These are phyloP conservation scores for Syngnathus acus DNA, from an alignment of 2,797 vertebrate species.

Conservation along the genomic window DNA sequence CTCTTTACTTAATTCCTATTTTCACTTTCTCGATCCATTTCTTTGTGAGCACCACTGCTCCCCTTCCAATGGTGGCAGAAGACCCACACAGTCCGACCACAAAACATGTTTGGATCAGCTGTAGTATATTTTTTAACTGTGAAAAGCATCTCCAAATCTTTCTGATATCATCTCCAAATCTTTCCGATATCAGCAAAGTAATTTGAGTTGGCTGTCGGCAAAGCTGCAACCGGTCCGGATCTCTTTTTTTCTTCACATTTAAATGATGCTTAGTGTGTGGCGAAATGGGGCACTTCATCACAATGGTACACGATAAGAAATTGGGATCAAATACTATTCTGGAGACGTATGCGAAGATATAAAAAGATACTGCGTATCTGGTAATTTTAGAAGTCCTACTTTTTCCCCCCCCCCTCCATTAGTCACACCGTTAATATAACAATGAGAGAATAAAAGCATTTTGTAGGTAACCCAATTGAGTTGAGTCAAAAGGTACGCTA, in stretches of 20 bases:
- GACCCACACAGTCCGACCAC: slow-evolving; percentile 33
- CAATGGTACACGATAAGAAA: slow-evolving; percentile 22
- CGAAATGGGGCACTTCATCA: slow-evolving; percentile 28
- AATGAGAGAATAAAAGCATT: slow-evolving; percentile 19
- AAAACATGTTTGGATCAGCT: slow-evolving; percentile 54
- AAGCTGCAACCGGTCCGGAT: slow-evolving; percentile 15
- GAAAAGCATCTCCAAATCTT: slow-evolving; percentile 53
- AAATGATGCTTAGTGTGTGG: slow-evolving; percentile 18
- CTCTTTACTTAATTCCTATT: slow-evolving; percentile 36
- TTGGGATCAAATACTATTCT: slow-evolving; percentile 16
- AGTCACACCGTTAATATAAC: slow-evolving; percentile 18
- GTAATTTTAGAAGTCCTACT: slow-evolving; percentile 16
- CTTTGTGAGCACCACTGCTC: slow-evolving; percentile 32
- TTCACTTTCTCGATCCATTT: slow-evolving; percentile 32
- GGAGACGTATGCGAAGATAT: slow-evolving; percentile 12
- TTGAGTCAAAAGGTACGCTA: slow-evolving; percentile 22
- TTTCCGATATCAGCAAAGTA: slow-evolving; percentile 43
- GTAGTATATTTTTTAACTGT: slow-evolving; percentile 54
- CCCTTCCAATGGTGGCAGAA: slow-evolving; percentile 16
- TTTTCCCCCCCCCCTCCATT: slow-evolving; percentile 5
- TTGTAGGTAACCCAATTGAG: slow-evolving; percentile 25
- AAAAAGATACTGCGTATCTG: slow-evolving; percentile 11
- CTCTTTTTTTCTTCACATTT: slow-evolving; percentile 17
- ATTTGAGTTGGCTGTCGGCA: slow-evolving; percentile 27
- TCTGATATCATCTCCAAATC: slow-evolving; percentile 60